A percentile compares a stretch with the other conserved stretches of the same genome.
phyloP scores from a whole-genome alignment of 2,797 vertebrate species.

The Takifugu rubripes region DNA sequence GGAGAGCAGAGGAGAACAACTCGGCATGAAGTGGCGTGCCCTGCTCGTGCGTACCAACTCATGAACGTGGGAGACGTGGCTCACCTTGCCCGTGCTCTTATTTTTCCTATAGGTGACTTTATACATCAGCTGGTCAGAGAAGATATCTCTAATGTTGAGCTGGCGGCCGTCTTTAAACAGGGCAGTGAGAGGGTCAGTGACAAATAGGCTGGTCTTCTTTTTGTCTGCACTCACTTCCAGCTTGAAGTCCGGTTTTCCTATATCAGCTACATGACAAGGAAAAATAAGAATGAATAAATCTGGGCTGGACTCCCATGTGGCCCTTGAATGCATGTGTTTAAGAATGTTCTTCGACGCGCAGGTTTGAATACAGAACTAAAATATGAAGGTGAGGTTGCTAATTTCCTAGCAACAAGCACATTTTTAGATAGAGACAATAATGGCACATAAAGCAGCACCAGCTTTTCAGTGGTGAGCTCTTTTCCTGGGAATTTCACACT shows the following conservation, averaged over 20 bases:
- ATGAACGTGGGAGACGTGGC: not conserved
- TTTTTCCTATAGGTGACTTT: slow-evolving; percentile 82
- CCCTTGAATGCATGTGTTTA: not conserved
- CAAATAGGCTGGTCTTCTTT: slow-evolving; percentile 68
- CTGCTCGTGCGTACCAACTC: too few relatives aligned
- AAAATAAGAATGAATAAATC: not conserved
- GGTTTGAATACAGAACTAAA: too few relatives aligned
- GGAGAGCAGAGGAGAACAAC: slow-evolving; percentile 1
- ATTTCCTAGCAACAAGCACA: too few relatives aligned
- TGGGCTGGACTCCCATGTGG: too few relatives aligned
- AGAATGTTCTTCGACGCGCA: not conserved
- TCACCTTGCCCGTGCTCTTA: slow-evolving; percentile 87
- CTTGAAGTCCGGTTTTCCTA: slow-evolving; percentile 75
- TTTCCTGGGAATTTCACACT: too few relatives aligned
- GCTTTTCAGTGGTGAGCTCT: too few relatives aligned
- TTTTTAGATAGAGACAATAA: too few relatives aligned
- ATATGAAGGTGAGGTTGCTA: too few relatives aligned
- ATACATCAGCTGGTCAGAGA: slow-evolving; percentile 77
- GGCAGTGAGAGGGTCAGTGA: slow-evolving; percentile 77
- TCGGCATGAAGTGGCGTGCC: too few relatives aligned
- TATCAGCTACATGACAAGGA: slow-evolving; percentile 71
- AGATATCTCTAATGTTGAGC: slow-evolving; percentile 81
- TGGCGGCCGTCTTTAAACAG: slow-evolving; percentile 59
- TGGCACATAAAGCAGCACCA: too few relatives aligned
- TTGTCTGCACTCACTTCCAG: slow-evolving; percentile 68